These are phyloP conservation scores for Pseudomyrmex gracilis DNA, from an alignment of 1,140 invertebrate genomes.

Conservation along the genomic window DNA sequence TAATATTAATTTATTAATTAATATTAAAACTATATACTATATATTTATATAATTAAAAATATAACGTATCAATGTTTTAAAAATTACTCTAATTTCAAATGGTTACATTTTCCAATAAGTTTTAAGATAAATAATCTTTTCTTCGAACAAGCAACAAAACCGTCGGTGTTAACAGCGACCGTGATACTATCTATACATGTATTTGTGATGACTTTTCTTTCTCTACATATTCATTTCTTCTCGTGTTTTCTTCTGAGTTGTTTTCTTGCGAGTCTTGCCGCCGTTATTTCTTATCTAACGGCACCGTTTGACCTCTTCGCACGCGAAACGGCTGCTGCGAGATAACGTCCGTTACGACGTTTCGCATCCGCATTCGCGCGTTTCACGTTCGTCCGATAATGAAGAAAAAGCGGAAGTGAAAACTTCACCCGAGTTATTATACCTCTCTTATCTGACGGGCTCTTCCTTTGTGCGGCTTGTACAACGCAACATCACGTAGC, in stretches of 20 bases:
- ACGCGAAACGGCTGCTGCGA: constrained; percentile 3
- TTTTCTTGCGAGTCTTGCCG: constrained; percentile 17
- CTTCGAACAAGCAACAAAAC: background rate
- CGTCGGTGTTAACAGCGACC: background rate
- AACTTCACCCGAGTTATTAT: constrained; percentile 45
- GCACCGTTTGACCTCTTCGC: constrained; percentile 11
- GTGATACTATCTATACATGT: background rate
- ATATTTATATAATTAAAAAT: too few species aligned
- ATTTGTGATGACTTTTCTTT: background rate
- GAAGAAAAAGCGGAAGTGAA: constrained; percentile 42
- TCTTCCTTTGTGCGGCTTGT: constrained; percentile 26
- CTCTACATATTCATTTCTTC: constrained; percentile 22
- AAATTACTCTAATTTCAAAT: too few species aligned
- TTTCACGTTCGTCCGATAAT: constrained; percentile 36
- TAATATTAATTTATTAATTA: too few species aligned
- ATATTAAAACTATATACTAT: too few species aligned
- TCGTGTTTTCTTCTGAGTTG: background rate
- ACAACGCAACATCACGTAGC: constrained; percentile 32
- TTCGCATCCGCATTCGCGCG: constrained; percentile 27
- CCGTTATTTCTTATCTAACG: constrained; percentile 38
- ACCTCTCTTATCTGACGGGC: constrained; percentile 24
- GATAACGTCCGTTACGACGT: constrained; percentile 46
- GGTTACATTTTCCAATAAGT: background rate
- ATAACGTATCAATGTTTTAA: too few species aligned
- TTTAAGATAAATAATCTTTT: background rate